Conservation (phyloP, 2,113 vertebrate species). For the Cynopterus brachyotis region DNA sequence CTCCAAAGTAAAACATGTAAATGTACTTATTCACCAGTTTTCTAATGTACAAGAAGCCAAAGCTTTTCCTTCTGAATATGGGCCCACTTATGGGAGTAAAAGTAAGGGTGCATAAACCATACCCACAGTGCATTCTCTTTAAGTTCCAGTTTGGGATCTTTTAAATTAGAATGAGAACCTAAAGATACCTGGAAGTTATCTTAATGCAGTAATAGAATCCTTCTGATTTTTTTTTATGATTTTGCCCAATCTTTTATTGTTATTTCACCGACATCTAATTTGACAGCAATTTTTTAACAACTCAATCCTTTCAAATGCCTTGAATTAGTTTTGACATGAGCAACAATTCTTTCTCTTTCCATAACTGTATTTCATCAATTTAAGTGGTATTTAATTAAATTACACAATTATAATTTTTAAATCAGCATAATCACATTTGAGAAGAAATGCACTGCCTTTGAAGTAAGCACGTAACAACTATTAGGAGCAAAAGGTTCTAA, state of each 20-base stretch:
- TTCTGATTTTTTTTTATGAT: background rate
- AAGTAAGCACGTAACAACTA: background rate
- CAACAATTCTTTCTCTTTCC: background rate
- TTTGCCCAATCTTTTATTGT: background rate
- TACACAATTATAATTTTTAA: background rate
- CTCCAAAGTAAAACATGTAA: background rate
- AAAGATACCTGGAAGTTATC: background rate
- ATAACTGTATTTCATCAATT: background rate
- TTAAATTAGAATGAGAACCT: background rate
- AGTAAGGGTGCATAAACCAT: background rate
- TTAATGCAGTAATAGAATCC: background rate
- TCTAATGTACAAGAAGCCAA: background rate
- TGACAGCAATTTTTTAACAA: background rate
- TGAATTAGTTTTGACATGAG: background rate
- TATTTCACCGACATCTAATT: background rate
- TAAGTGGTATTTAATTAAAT: constrained; percentile 32
- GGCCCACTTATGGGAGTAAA: background rate
- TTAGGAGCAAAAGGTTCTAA: too few relatives aligned
- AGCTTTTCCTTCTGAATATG: background rate
- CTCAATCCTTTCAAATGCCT: background rate
- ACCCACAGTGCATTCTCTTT: background rate
- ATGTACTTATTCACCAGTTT: background rate
- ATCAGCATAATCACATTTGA: background rate
- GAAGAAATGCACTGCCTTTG: background rate
- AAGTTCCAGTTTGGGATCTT: background rate